Evolutionary conservation across 2,797 vertebrate genomes (phyloP).

Genomic region (Limnodromus scolopaceus): DNA sequence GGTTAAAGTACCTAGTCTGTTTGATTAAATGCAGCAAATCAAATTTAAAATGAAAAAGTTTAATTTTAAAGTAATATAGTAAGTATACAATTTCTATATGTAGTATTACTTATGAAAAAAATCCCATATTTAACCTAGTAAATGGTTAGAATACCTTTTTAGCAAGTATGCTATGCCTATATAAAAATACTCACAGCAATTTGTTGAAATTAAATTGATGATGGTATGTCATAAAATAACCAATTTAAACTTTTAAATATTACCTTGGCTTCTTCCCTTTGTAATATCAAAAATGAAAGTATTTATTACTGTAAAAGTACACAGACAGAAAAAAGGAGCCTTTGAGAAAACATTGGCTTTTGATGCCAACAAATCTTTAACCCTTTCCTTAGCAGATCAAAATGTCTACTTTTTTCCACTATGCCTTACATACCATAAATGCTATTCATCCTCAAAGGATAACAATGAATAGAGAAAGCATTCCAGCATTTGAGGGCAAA

Average conservation of each 20-base stretch:
- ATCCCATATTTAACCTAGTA: background rate
- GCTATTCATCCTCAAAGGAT: background rate
- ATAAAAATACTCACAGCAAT: background rate
- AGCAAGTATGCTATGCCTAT: background rate
- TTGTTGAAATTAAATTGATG: background rate
- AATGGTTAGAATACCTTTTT: background rate
- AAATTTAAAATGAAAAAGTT: background rate
- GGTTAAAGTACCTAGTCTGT: background rate
- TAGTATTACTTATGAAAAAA: background rate
- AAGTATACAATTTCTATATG: too few relatives aligned
- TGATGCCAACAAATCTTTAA: background rate
- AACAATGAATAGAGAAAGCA: background rate
- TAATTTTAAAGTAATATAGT: background rate
- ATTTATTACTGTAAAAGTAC: background rate
- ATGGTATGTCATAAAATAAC: background rate
- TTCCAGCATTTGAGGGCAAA: background rate
- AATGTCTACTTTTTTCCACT: background rate
- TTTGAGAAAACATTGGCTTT: background rate
- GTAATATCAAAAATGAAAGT: background rate
- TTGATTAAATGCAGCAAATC: slow-evolving; percentile 34
- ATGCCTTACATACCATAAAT: background rate
- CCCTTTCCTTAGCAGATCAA: background rate
- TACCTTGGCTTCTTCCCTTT: background rate
- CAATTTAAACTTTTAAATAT: background rate
- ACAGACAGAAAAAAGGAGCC: background rate